These are phyloP conservation scores for Drosophila azteca DNA, from an alignment of 1,140 invertebrate genomes.

Conservation along the genomic window DNA sequence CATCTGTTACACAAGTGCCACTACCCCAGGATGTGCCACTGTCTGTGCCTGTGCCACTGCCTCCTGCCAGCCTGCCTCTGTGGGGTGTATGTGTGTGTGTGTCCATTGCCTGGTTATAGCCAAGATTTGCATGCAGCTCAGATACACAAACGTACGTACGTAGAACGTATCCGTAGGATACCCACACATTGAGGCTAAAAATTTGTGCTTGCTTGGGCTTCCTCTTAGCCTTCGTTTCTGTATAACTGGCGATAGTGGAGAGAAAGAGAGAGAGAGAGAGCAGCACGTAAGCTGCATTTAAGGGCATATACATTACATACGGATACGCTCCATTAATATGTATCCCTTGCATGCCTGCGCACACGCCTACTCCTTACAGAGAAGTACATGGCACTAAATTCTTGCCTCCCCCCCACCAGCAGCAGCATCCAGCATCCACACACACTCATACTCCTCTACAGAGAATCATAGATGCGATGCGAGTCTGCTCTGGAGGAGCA, in stretches of 20 bases:
- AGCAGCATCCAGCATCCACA: background rate
- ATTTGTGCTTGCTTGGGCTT: conserved; percentile 26
- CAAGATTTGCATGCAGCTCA: conserved; percentile 79
- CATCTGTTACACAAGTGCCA: conserved; percentile 73
- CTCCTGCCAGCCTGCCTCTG: no score
- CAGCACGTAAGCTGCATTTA: conserved; percentile 78
- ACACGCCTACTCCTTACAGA: conserved; percentile 60
- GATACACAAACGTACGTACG: conserved; percentile 26
- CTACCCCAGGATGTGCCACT: conserved; percentile 15
- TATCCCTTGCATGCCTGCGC: conserved; percentile 69
- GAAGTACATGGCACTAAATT: conserved; percentile 54
- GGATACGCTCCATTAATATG: conserved; percentile 81
- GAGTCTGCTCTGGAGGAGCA: conserved; percentile 37
- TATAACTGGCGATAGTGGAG: no score
- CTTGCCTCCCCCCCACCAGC: conserved; percentile 7
- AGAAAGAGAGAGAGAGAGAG: conserved; percentile 19
- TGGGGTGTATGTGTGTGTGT: conserved; percentile 14
- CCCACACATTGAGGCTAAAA: conserved; percentile 60
- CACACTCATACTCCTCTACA: background rate
- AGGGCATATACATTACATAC: conserved; percentile 79
- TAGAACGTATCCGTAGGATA: background rate
- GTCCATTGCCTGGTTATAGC: conserved; percentile 66
- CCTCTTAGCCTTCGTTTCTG: conserved; percentile 12
- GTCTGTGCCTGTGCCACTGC: no score
- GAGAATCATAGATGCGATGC: conserved; percentile 1